A percentile compares a stretch with the other conserved stretches of the same genome.
These are phyloP conservation scores for Myzus persicae DNA, from an alignment of 1,140 invertebrate genomes.

Conservation along the genomic window DNA sequence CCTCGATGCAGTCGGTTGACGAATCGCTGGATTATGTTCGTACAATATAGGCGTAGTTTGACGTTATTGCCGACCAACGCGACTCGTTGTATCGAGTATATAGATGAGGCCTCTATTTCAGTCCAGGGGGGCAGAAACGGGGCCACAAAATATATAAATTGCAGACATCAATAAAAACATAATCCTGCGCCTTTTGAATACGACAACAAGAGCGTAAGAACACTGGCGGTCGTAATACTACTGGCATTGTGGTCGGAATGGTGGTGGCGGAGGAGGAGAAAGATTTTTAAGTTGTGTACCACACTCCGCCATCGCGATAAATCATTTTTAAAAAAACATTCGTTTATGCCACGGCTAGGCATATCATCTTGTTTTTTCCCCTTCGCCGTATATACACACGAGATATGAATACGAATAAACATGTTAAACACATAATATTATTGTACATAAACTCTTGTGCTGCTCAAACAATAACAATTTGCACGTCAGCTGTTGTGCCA, in stretches of 20 bases:
- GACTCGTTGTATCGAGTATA: neutral
- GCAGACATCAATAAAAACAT: slow-evolving; percentile 46
- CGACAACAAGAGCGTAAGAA: neutral
- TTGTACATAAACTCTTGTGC: neutral
- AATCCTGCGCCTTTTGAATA: slow-evolving; percentile 27
- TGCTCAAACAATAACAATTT: neutral
- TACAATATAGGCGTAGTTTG: neutral
- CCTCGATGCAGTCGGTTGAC: neutral
- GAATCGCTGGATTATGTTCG: neutral
- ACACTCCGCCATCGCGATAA: neutral
- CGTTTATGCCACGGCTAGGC: neutral
- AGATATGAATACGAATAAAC: neutral
- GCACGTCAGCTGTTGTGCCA: neutral
- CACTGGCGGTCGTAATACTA: too few relatives aligned
- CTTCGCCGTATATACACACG: neutral
- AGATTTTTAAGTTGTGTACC: neutral
- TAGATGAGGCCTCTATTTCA: neutral
- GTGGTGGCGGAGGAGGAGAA: neutral
- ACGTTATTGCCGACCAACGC: neutral
- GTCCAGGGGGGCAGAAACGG: neutral
- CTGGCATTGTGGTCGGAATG: neutral
- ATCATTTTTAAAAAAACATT: slow-evolving; percentile 28
- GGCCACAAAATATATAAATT: slow-evolving; percentile 19
- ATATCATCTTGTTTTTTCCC: neutral
- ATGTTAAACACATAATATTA: neutral